Conservation (phyloP, 2,113 vertebrate species). For the Cyanocitta stelleri region DNA sequence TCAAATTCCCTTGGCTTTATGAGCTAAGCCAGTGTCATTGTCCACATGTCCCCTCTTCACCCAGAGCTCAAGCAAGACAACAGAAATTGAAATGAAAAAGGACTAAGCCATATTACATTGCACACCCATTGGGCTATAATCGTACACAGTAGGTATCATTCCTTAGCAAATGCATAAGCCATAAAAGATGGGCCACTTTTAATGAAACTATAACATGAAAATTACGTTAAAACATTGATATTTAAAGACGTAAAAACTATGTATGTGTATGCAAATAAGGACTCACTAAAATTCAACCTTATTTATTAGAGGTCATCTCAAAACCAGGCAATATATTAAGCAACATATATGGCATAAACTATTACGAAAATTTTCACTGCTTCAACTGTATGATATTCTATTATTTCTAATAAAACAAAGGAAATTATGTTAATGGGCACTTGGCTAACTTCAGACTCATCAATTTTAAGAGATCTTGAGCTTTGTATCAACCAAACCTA, state of each 20-base stretch:
- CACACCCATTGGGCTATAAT: neutral
- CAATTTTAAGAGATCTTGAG: neutral
- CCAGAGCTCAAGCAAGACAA: neutral
- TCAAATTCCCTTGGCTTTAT: neutral
- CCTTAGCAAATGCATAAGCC: neutral
- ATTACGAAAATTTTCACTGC: neutral
- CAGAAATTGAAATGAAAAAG: neutral
- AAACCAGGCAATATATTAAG: neutral
- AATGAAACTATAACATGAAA: neutral
- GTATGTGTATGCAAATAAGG: neutral
- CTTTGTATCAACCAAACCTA: neutral
- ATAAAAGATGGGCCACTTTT: neutral
- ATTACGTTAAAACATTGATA: neutral
- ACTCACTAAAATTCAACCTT: neutral
- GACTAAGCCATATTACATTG: neutral
- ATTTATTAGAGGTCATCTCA: neutral
- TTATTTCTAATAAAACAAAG: neutral
- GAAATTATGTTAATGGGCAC: neutral
- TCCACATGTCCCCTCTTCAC: neutral
- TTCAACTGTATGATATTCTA: neutral
- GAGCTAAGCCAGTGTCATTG: neutral
- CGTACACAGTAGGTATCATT: neutral
- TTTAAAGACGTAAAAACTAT: neutral
- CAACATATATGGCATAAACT: neutral
- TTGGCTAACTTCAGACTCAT: neutral